Base-by-base conservation (phyloP, 1,140 invertebrate genomes). In the Hesperophylax magnus region DNA sequence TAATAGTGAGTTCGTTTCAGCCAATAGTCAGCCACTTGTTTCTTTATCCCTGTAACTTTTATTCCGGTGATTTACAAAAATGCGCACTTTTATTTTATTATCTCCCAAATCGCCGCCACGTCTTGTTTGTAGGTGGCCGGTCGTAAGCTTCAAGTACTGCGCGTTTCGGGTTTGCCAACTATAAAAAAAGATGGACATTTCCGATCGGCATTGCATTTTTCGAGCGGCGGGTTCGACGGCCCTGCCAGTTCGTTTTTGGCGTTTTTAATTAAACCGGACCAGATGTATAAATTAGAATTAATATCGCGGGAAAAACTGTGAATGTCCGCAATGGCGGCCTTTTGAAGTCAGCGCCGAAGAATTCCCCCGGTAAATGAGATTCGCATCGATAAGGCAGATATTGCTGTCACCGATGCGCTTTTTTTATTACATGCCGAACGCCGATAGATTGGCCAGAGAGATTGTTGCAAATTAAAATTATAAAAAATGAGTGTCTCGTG, bases 201-300 rank as follows among this genome's bases (percentile, higher is more conserved):
- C 54, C 72, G 53, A 76, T 24, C 56, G 20, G 52, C 39, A 60
- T 34, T 60, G 72, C 72, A 76, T 76, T 76, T 75, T 75, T 58
- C 27, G 69, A 60, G n/a, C 31, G 22, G 27, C 56, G 24, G 54
- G 72, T 27, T 76, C 72, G 31, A 14, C 60, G 77, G 18, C 31
- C 78, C 27, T 27, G 78, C 11, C 20, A 18, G 14, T 24, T 67
- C 69, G 20, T 60, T 74, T 79, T 61, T 67, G 78, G 67, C 18
- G 63, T 58, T 79, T 74, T 79, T 79, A 78, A 79, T 79, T 72
- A 79, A 72, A 72, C 78, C 67, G 27, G 67, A 60, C 54, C 67
- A 72, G 63, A 79, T 79, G 78, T 79, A 79, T 79, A 72, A 74
- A 79, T 79, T 79, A 79, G 52, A 71, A 61, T 79, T 39, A 61